Evolutionary conservation across 1,140 invertebrate species (phyloP), one percentile per base, ranked within the genome.

Genomic region (Leptinotarsa undecemlineata): DNA sequence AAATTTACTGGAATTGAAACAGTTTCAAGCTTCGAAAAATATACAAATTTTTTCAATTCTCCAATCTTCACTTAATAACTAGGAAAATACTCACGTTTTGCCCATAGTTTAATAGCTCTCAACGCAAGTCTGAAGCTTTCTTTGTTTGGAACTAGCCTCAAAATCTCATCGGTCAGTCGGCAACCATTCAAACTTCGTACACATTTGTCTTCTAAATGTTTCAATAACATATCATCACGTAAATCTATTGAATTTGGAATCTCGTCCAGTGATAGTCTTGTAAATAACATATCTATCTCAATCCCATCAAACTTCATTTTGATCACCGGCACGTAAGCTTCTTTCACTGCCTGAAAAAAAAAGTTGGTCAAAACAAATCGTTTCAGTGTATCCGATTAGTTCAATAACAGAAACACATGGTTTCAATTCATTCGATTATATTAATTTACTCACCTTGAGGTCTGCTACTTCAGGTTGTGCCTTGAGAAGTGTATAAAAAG

Each of bases 231-330:
- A 84, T 99, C 96, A 85, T 99, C 96, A 77, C 91, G 89, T 11
- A 99, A 88, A 87, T 99, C 95, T 88, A 91, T 91, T 13, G 89
- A 89, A 81, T 91, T 90, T 84, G 94, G 85, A 85, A 99, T 96
- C 86, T 96, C 95, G 84, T 98, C 98, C 1, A 98, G 87, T n/a
- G 96, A 94, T 60, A 99, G 86, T 75, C 96, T 90, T 0, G 98
- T 97, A 87, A 99, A 99, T 68, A 99, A 85, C 91, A 99, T 94
- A 90, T 99, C 98, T 76, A 98, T 96, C 88, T 99, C 98, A 80
- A 99, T 99, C 23, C 96, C 96, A 88, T 98, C 95, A 87, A 99
- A 99, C 83, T 96, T 96, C 95, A 99, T 97, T 89, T 99, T 99
- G 69, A 99, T 99, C 3, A 99, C 96, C 19, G 98, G 98, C 71